phyloP scores from a whole-genome alignment of 2,888 invertebrate species.

The Lottia scabra region DNA sequence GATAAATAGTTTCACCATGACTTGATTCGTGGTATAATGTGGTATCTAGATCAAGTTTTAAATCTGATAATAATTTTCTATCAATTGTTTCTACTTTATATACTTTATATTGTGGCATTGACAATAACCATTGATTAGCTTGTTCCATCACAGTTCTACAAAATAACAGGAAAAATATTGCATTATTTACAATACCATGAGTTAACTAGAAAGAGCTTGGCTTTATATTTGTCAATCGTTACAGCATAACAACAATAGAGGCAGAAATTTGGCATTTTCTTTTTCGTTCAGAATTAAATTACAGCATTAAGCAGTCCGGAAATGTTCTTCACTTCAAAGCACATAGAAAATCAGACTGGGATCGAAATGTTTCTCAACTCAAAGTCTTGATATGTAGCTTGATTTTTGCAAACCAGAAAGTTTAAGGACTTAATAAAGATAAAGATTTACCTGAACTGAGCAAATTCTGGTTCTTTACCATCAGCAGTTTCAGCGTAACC shows the following conservation, averaged over 20 bases:
- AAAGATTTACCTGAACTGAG: slow-evolving; percentile 45
- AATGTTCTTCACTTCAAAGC: no score
- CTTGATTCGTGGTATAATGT: slow-evolving; percentile 27
- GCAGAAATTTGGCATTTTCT: no score
- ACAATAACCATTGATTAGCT: slow-evolving; percentile 55
- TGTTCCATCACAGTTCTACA: slow-evolving; percentile 50
- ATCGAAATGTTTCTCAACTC: no score
- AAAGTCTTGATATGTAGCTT: no score
- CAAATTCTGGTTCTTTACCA: slow-evolving; percentile 37
- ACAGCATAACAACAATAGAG: no score
- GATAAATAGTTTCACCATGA: slow-evolving; percentile 30
- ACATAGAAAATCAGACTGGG: no score
- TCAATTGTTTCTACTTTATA: slow-evolving; percentile 54
- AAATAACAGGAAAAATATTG: background rate
- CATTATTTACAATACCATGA: no score
- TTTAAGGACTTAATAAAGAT: no score
- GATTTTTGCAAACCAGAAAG: background rate
- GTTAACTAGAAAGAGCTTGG: no score
- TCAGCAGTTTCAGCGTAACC: slow-evolving; percentile 24
- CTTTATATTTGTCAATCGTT: no score
- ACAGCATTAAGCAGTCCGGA: no score
- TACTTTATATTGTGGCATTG: slow-evolving; percentile 43
- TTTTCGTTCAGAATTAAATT: no score
- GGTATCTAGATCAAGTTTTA: slow-evolving; percentile 29
- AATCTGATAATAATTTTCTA: slow-evolving; percentile 41